These are phyloP conservation scores for Acrobasis repandana DNA, from an alignment of 2,888 invertebrate genomes.

Conservation along the genomic window DNA sequence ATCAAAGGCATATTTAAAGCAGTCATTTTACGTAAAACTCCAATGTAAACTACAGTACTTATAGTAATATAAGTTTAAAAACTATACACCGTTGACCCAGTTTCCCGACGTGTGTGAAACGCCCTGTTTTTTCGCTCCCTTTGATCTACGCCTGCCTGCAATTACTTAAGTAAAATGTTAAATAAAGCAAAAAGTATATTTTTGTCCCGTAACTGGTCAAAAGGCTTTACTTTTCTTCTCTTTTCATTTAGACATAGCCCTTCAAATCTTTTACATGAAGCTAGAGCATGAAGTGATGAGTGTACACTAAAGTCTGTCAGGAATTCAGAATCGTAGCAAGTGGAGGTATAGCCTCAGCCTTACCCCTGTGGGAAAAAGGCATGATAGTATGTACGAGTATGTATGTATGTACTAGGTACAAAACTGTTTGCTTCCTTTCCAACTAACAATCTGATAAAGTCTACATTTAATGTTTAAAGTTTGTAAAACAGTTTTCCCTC, in stretches of 20 bases:
- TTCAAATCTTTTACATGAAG: too few species aligned
- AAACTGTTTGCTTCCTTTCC: background rate
- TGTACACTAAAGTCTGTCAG: too few species aligned
- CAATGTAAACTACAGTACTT: background rate
- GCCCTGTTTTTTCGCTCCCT: conserved; percentile 16
- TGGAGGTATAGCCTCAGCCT: too few species aligned
- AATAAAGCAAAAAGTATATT: conserved; percentile 12
- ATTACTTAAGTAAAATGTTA: conserved; percentile 20
- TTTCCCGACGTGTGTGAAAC: conserved; percentile 4
- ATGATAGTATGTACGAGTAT: too few species aligned
- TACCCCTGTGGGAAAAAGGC: too few species aligned
- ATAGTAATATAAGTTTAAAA: conserved; percentile 18
- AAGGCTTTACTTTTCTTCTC: background rate
- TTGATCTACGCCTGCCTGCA: conserved; percentile 17
- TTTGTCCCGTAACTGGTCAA: background rate
- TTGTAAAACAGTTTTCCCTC: too few species aligned
- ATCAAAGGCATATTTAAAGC: background rate
- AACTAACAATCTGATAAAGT: background rate
- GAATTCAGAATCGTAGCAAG: too few species aligned
- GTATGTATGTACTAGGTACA: background rate
- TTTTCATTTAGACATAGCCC: background rate
- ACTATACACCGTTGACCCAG: conserved; percentile 15
- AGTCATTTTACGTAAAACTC: background rate
- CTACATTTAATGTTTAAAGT: too few species aligned
- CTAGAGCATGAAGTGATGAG: too few species aligned